These are phyloP conservation scores for Drosophila tristis DNA, from an alignment of 1,140 invertebrate species.

Conservation along the genomic window DNA sequence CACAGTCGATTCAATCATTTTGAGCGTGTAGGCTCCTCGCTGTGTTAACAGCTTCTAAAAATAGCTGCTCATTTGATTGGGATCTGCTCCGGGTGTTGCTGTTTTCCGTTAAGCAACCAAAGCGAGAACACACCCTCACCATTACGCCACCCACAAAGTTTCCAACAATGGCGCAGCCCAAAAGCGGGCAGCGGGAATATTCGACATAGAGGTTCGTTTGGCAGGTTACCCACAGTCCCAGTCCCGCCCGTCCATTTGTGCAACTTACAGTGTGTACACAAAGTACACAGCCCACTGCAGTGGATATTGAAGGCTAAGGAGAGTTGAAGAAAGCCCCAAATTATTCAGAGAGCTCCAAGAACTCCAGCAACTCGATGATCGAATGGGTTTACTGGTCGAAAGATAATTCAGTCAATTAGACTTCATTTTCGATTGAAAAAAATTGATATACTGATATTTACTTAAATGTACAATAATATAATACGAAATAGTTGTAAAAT, in stretches of 20 bases:
- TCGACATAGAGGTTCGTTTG: not conserved
- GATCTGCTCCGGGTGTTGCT: conserved; percentile 22
- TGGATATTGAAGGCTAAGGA: too few species aligned
- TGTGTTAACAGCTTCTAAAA: conserved; percentile 43
- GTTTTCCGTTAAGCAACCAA: conserved; percentile 2
- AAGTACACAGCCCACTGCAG: too few species aligned
- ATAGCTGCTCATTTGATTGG: conserved; percentile 59
- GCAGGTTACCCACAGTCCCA: too few species aligned
- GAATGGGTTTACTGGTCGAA: not conserved
- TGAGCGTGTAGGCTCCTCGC: not conserved
- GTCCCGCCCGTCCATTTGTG: too few species aligned
- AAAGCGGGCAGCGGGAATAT: conserved; percentile 6
- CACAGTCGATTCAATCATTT: conserved; percentile 62
- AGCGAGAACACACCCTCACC: not conserved
- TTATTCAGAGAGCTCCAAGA: too few species aligned
- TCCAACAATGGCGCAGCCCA: conserved; percentile 35
- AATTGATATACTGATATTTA: too few species aligned
- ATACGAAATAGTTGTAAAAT: too few species aligned
- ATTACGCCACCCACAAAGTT: conserved; percentile 4
- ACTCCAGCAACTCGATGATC: conserved; percentile 2
- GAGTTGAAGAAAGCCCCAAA: too few species aligned
- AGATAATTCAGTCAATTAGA: too few species aligned
- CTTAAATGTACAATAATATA: too few species aligned
- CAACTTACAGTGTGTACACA: too few species aligned
- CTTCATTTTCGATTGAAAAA: too few species aligned